phyloP scores from a whole-genome alignment of 2,113 vertebrate genomes.

The Gulo gulo region DNA sequence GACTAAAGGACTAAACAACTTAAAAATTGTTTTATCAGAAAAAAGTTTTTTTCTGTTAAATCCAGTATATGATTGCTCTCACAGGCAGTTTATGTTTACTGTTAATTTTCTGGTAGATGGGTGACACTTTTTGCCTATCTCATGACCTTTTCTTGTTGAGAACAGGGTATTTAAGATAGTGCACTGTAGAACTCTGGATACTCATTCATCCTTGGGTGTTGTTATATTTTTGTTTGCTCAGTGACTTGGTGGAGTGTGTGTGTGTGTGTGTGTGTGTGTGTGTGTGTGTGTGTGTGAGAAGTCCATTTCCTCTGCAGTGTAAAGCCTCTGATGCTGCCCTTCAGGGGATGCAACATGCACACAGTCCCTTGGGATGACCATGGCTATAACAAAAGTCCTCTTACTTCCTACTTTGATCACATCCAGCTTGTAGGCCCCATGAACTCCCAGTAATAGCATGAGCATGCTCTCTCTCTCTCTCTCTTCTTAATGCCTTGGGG shows the following conservation, averaged over 20 bases:
- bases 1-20: too few species aligned
- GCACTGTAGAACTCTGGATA: too few species aligned
- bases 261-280: too few species aligned
- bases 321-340: background rate
- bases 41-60: background rate
- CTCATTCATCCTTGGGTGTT: background rate
- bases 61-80: background rate
- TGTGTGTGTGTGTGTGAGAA: background rate
- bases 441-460: background rate
- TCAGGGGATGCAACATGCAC: background rate
- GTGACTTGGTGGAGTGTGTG: background rate
- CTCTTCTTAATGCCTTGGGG: background rate
- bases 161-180: background rate
- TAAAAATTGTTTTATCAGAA: too few species aligned
- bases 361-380: background rate
- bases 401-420: background rate
- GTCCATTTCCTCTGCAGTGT: background rate
- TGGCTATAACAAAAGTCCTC: background rate
- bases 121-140: background rate
- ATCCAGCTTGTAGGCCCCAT: background rate
- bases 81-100: background rate
- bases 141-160: background rate
- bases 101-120: background rate
- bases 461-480: background rate
- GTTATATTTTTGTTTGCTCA: background rate